These are phyloP conservation scores for Crambe crambe DNA, from an alignment of 37 sponge, comb jelly and placozoan species.

Conservation along the genomic window DNA sequence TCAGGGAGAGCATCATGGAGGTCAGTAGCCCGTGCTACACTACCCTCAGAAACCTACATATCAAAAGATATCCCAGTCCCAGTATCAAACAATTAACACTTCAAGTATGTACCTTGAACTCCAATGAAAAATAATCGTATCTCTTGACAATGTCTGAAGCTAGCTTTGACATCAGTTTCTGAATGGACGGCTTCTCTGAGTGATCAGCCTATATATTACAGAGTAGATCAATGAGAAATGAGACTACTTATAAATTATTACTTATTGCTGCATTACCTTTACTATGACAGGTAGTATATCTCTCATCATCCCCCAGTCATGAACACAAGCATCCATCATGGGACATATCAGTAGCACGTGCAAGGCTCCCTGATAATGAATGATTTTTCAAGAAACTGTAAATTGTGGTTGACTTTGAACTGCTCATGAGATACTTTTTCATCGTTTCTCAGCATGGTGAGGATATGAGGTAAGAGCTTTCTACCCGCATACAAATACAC, in stretches of 20 bases:
- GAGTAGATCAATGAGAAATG: background rate
- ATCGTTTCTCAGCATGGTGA: conserved; percentile 31
- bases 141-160: background rate
- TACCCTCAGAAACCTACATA: conserved; percentile 10
- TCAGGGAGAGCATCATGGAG: background rate
- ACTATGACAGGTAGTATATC: conserved; percentile 46
- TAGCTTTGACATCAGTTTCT: conserved; percentile 26
- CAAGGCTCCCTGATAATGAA: conserved; percentile 62
- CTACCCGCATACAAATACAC: conserved; percentile 48
- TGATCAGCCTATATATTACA: conserved; percentile 56
- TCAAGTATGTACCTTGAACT: conserved; percentile 26
- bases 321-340: conserved; percentile 10
- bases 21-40: conserved; percentile 10
- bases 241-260: background rate
- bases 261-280: conserved; percentile 21
- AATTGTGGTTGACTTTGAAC: conserved; percentile 80
- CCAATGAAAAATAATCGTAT: conserved; percentile 39
- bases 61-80: no score
- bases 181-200: conserved; percentile 67
- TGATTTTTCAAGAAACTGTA: no score
- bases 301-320: conserved; percentile 29
- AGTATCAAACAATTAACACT: no score
- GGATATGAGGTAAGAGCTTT: conserved; percentile 38
- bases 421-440: conserved; percentile 62
- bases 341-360: conserved; percentile 53